Evolutionary conservation across 1,140 invertebrate species (phyloP).

Genomic region (Mya arenaria): DNA sequence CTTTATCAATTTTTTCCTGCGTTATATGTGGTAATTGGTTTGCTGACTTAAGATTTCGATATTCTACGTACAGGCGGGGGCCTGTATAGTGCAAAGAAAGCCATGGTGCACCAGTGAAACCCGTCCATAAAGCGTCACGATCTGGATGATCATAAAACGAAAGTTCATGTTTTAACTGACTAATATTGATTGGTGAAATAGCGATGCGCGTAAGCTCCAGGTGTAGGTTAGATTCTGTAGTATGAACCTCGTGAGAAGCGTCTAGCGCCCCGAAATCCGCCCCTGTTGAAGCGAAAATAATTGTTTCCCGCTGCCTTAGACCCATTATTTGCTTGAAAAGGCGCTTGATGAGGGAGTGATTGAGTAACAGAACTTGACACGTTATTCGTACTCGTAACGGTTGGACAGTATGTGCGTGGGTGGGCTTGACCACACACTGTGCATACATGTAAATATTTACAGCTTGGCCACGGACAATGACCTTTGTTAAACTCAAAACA

Average conservation of each 20-base stretch:
- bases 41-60: conserved; percentile 15
- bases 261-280: no score
- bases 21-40: background rate
- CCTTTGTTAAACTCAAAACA: no score
- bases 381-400: background rate
- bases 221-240: no score
- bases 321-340: no score
- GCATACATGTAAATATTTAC: background rate
- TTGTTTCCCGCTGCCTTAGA: no score
- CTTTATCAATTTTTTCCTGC: conserved; percentile 7
- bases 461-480: no score
- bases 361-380: background rate
- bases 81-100: conserved; percentile 15
- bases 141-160: background rate
- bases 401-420: background rate
- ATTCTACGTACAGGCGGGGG: background rate
- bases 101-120: conserved; percentile 22
- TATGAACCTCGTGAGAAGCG: no score
- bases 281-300: background rate
- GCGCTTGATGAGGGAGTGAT: background rate
- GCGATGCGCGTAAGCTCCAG: no score
- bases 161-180: background rate
- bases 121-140: background rate
- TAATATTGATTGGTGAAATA: background rate
- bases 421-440: background rate